These are phyloP conservation scores for Bugulina stolonifera DNA, from an alignment of 2,888 invertebrate genomes.

Conservation along the genomic window DNA sequence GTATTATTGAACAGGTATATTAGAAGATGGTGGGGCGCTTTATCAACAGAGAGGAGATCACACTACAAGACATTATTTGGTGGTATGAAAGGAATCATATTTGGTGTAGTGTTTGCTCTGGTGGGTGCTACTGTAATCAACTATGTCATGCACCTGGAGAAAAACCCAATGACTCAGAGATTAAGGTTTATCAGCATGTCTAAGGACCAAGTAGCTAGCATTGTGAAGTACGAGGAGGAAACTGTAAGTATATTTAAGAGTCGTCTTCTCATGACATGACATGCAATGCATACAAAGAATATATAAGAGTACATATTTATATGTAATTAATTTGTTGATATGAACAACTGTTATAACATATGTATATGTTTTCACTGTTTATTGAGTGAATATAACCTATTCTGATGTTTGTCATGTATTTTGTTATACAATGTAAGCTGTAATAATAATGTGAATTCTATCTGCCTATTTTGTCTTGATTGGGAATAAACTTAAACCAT, in stretches of 20 bases:
- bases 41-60: constrained; percentile 47
- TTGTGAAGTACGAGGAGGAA: constrained; percentile 52
- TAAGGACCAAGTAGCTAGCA: constrained; percentile 52
- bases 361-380: no score
- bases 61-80: constrained; percentile 30
- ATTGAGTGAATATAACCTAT: no score
- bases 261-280: no score
- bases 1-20: no score
- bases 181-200: constrained; percentile 57
- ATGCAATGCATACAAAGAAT: no score
- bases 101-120: constrained; percentile 27
- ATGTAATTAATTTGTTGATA: constrained; percentile 1
- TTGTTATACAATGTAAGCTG: no score
- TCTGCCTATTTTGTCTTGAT: no score
- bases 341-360: no score
- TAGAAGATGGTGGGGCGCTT: constrained; percentile 54
- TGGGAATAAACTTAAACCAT: no score
- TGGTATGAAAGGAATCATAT: constrained; percentile 29
- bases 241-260: constrained; percentile 38
- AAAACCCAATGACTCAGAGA: constrained; percentile 57
- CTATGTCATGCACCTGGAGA: constrained; percentile 55
- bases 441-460: no score
- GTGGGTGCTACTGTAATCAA: constrained; percentile 31
- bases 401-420: no score
- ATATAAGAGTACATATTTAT: no score